Evolutionary conservation across 2,797 vertebrate genomes (phyloP), one percentile per base, ranked within the genome.

Genomic region (Delichon dasypus): DNA sequence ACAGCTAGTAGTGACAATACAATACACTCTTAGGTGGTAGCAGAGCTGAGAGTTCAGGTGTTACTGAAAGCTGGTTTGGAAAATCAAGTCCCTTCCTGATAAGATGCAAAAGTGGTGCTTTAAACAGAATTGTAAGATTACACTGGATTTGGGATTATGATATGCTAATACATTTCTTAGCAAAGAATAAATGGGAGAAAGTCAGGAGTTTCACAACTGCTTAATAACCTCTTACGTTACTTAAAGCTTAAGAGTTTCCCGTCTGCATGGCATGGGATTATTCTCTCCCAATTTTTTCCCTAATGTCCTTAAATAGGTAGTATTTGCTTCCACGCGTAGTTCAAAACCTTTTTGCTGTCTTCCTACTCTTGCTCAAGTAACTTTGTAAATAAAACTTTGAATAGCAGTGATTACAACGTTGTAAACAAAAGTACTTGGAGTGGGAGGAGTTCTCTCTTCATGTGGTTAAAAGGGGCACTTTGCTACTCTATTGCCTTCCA

Each of bases 11-110:
- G 30, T 71, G 34, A 25, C 12, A 19, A 2, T 29, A 25, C 12
- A 19, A 2, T 29, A 2, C 10, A 6, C 30, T 38, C 11, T 14
- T 16, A 40, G 0, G 0, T 42, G 32, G 11, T 64, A 61, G 21
- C 16, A 23, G 11, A 65, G 57, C 44, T 90, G 57, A 45, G 45
- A 71, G 53, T n/a, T 62, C 34, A 73, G 17, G 13, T 30, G 19
- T 17, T 20, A 6, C 11, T 34, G 45, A 68, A 30, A 89, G 48
- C 8, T 61, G 29, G 11, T 48, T 48, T 84, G 11, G 26, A 42
- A 85, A 65, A 77, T 53, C 38, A 25, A 32, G 9, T 10, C 15
- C 7, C 3, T 16, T 73, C 16, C 42, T 62, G 29, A 11, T 32
- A 58, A 88, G 25, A 51, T 16, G 11, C 5, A 72, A 34, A 66